Evolutionary conservation across 2,797 vertebrate species (phyloP), one percentile per base, ranked within the genome.

Genomic region (Malurus leucopterus): DNA sequence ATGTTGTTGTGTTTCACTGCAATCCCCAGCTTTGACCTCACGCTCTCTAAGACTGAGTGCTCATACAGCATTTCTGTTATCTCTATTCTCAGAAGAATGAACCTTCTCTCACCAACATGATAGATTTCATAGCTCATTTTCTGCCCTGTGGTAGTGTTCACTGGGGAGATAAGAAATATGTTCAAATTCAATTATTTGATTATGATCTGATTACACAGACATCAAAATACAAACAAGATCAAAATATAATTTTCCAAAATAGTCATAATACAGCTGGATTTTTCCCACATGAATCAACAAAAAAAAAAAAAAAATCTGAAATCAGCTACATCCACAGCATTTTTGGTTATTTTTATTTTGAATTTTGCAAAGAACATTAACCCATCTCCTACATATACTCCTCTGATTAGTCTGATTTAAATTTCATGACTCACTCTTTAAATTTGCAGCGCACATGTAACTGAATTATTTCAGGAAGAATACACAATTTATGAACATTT

Each of bases 101-200:
- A 49, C 59, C 15, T 73, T 51, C 34, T 64, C 40, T 83, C 50
- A 83, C 27, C 23, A 75, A 27, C 29, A n/a, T 53, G 24, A 74
- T 57, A 53, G 30, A 92, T 65, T 80, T 89, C 29, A 49, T 61
- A 70, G 49, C 47, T 90, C 29, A 44, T 89, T 89, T 93, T 89
- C 74, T 91, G 27, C 12, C 80, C 32, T 3, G 0, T 58, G 23
- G 43, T 79, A 53, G 27, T 32, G 26, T 61, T 81, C n/a, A 36
- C 17, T 70, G 44, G 34, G 8, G 24, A 91, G 63, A 75, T 88
- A 76, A 84, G 40, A 93, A 84, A 83, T 77, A 72, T 51, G 44
- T 76, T 69, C 38, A 53, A 65, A 91, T 84, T 76, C 67, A 90
- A 89, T 91, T 89, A 93, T 90, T 89, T 92, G 78, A 92, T 91